Evolutionary conservation across 1,140 invertebrate species (phyloP), one percentile per base, ranked within the genome.

Genomic region (Leptoteleia sp.): DNA sequence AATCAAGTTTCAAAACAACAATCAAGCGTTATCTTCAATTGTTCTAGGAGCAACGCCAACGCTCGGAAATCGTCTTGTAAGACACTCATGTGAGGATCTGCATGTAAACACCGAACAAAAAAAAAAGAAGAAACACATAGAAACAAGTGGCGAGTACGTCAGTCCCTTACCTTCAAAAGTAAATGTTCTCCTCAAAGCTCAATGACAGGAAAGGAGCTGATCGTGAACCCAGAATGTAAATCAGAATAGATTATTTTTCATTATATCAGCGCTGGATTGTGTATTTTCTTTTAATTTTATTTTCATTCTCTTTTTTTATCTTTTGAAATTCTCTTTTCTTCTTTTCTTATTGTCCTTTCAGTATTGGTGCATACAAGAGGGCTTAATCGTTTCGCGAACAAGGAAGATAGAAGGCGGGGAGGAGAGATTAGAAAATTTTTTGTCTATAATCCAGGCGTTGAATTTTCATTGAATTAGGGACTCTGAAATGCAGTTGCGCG

Each of bases 91-190:
- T 86, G 84, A 84, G 86, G 83, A 87, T 84, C 79, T 85, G 81
- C 86, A 86, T 86, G 82, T 85, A 89, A 81, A 89, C 88, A 89
- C 84, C 88, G 86, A 88, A 70, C 79, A 81, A 83, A 82, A 83
- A 82, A n/a, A 82, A 82, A 82, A 82, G 72, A 83, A 81, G 80
- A 88, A 86, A 89, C 85, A 89, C 87, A 89, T 86, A 88, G 81
- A 88, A 87, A 88, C 82, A 89, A 87, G 85, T 89, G 88, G 86
- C 87, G 87, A 89, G 83, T 89, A 89, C 86, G 86, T 89, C 89
- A 87, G 89, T 88, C 87, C 87, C 90, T 90, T 90, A 90, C 89
- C 90, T 90, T 90, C 87, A 90, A 90, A 89, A 90, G 89, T 90
- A 90, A 90, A 88, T 87, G 88, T 89, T 88, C 88, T 90, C 89